phyloP scores from a whole-genome alignment of 2,888 invertebrate genomes.

The Tetranychus truncatus region DNA sequence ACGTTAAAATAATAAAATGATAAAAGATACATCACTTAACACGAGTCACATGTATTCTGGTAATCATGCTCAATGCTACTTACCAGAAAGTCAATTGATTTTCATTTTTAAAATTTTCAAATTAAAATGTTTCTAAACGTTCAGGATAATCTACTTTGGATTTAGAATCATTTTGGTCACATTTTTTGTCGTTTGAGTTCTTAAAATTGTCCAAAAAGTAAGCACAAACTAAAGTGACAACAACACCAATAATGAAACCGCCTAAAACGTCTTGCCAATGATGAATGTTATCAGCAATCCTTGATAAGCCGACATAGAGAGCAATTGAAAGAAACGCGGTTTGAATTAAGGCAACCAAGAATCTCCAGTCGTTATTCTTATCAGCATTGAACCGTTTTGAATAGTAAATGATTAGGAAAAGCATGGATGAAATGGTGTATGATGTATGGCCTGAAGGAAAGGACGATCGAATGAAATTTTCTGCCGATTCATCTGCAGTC shows the following conservation, averaged over 20 bases:
- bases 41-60: too few species aligned
- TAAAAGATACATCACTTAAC: too few species aligned
- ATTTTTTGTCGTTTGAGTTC: too few species aligned
- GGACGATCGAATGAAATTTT: background rate
- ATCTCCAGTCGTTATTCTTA: background rate
- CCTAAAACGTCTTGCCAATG: slow-evolving; percentile 10
- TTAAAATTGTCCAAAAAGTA: background rate
- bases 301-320: background rate
- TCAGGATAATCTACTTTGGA: background rate
- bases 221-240: background rate
- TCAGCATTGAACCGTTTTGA: background rate
- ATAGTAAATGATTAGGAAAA: background rate
- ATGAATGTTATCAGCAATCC: slow-evolving; percentile 1
- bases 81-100: too few species aligned
- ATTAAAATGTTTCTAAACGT: background rate
- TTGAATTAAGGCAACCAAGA: background rate
- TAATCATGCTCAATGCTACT: too few species aligned
- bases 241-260: background rate
- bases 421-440: background rate
- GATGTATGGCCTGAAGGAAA: slow-evolving; percentile 12
- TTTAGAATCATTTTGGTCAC: background rate
- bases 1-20: too few species aligned
- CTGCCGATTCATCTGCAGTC: background rate
- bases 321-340: background rate
- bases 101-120: background rate